Percentiles rank a stretch among this genome's conserved stretches.
These are phyloP conservation scores for Aratinga solstitialis DNA, from an alignment of 2,797 vertebrate genomes.

Conservation along the genomic window DNA sequence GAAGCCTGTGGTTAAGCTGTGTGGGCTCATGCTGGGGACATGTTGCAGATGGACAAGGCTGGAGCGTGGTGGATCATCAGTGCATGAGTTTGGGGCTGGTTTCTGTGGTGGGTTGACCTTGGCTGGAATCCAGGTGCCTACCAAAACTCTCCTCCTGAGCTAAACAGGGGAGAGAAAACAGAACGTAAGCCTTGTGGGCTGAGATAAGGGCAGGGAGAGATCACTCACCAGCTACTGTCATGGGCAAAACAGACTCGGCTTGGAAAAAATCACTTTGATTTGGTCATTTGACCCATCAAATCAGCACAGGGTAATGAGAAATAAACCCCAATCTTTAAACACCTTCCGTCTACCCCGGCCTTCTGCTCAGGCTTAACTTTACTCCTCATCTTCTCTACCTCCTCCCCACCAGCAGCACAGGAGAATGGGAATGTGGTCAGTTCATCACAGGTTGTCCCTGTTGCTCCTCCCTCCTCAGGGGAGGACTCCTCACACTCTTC, in stretches of 20 bases:
- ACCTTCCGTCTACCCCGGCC: neutral
- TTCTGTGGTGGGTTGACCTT: neutral
- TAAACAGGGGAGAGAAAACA: neutral
- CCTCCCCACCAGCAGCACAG: neutral
- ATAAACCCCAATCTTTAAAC: neutral
- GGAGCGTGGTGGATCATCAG: neutral
- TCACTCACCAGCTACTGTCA: neutral
- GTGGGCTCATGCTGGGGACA: slow-evolving; percentile 25
- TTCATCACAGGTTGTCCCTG: neutral
- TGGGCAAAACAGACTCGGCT: neutral
- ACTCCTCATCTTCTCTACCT: neutral
- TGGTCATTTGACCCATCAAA: neutral
- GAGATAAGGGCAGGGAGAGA: neutral
- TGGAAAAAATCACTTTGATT: neutral
- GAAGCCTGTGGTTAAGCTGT: slow-evolving; percentile 6
- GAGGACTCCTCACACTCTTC: neutral
- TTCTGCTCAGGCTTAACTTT: neutral
- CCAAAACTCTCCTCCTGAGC: neutral
- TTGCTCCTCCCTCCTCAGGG: neutral
- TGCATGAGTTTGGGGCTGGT: neutral
- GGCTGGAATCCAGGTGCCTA: neutral
- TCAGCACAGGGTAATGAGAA: neutral
- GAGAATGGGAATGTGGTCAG: too few species aligned
- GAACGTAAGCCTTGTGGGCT: neutral
- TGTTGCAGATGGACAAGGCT: neutral